phyloP scores from a whole-genome alignment of 1,140 invertebrate species.

The Gryllus bimaculatus region DNA sequence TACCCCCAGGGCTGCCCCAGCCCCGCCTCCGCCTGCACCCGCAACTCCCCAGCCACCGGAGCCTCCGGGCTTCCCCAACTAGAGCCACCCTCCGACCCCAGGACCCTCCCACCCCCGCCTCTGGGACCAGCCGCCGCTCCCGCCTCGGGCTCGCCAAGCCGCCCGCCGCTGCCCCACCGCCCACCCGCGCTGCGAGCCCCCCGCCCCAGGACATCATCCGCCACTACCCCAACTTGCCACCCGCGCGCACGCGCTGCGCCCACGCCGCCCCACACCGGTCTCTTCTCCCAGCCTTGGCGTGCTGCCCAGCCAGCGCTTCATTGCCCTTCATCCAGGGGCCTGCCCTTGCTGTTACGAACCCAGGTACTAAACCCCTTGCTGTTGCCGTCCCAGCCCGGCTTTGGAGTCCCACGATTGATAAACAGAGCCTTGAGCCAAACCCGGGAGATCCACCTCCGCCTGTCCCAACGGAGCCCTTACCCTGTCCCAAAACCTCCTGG shows the following conservation, averaged over 20 bases:
- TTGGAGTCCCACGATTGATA: background rate
- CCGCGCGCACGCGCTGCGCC: no score
- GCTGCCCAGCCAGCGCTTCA: background rate
- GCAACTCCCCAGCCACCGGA: background rate
- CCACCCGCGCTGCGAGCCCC: background rate
- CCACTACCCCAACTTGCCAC: background rate
- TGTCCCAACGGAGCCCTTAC: background rate
- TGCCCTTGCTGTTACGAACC: background rate
- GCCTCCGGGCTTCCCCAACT: background rate
- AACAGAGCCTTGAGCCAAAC: background rate
- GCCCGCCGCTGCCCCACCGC: background rate
- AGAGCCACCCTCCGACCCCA: background rate
- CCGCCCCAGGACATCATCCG: background rate
- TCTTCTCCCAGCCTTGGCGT: background rate
- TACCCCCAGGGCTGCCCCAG: background rate
- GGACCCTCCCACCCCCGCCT: no score
- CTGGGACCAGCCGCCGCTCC: background rate
- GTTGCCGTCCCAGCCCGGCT: background rate
- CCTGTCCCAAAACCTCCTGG: background rate
- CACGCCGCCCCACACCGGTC: background rate
- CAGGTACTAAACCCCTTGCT: background rate
- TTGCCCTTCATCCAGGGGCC: background rate
- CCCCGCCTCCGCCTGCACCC: background rate
- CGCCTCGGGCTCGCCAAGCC: background rate
- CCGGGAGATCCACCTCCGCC: background rate